Percentiles rank a stretch among this genome's conserved stretches.
Evolutionary conservation across 2,797 vertebrate genomes (phyloP).

Genomic region (Lagodon rhomboides): DNA sequence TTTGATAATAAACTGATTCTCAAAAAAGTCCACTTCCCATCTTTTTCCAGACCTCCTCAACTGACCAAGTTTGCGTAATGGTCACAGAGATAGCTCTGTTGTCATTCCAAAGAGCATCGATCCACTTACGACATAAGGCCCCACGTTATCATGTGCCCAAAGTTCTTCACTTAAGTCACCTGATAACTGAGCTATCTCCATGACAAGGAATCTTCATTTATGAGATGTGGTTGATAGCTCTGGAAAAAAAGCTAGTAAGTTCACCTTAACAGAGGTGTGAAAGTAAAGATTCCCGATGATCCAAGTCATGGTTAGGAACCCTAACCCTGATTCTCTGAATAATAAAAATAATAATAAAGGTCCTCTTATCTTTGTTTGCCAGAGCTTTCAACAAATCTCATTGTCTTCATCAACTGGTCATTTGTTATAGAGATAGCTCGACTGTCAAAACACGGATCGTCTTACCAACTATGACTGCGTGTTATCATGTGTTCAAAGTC

Average conservation of each 20-base stretch:
- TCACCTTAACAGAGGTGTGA: neutral
- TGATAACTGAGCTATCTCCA: neutral
- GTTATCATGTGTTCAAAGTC: neutral
- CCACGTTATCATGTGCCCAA: neutral
- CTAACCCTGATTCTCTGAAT: no score
- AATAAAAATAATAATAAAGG: no score
- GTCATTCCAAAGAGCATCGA: no score
- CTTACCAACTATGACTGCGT: neutral
- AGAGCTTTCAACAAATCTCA: no score
- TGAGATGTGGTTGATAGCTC: neutral
- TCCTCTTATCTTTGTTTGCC: no score
- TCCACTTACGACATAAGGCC: no score
- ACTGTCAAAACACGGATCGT: no score
- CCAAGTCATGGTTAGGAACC: neutral
- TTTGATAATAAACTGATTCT: neutral
- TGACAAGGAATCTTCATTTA: neutral
- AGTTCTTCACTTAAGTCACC: fast-evolving
- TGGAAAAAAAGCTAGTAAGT: neutral
- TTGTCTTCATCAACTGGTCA: no score
- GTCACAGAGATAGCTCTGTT: no score
- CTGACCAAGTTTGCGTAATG: no score
- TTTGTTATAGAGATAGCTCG: no score
- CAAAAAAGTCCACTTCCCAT: neutral
- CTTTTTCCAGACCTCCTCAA: no score
- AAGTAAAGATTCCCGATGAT: neutral